Percentiles rank a stretch among this genome's conserved stretches.
phyloP scores from a whole-genome alignment of 2,113 vertebrate species.

The Sarotherodon lohbergeri region DNA sequence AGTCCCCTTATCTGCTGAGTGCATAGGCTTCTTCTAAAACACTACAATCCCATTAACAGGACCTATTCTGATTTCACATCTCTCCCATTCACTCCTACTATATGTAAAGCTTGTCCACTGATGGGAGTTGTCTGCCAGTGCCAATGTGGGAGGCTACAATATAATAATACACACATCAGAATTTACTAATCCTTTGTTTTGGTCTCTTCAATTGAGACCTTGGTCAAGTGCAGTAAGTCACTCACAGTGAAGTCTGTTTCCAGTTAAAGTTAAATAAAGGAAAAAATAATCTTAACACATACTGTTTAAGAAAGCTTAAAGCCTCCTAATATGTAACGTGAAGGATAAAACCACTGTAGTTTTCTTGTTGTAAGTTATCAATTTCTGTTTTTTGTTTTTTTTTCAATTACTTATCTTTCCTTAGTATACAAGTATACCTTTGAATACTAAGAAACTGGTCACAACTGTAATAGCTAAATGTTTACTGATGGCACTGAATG shows the following conservation, averaged over 20 bases:
- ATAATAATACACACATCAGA: constrained; percentile 49
- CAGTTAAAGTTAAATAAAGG: not conserved
- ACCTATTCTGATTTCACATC: constrained; percentile 62
- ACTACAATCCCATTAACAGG: constrained; percentile 74
- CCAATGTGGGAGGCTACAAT: constrained; percentile 25
- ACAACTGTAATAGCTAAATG: not conserved
- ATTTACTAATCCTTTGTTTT: constrained; percentile 55
- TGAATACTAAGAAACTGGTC: not conserved
- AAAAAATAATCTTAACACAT: not conserved
- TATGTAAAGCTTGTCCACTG: constrained; percentile 20
- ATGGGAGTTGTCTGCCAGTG: constrained; percentile 7
- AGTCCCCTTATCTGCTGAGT: constrained; percentile 71
- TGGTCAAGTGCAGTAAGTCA: constrained; percentile 8
- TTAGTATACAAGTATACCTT: not conserved
- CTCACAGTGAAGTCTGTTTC: not conserved
- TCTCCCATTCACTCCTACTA: constrained; percentile 4
- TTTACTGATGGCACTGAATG: not conserved
- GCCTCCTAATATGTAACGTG: not conserved
- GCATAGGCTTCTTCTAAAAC: constrained; percentile 63
- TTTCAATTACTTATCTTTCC: not conserved
- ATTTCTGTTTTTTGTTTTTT: not conserved
- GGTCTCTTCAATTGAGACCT: constrained; percentile 21
- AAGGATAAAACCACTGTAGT: not conserved
- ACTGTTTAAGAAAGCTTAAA: not conserved
- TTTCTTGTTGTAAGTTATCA: not conserved